Percentiles rank a stretch among this genome's conserved stretches.
These are phyloP conservation scores for Drosophila funebris DNA, from an alignment of 1,140 invertebrate species.

Conservation along the genomic window DNA sequence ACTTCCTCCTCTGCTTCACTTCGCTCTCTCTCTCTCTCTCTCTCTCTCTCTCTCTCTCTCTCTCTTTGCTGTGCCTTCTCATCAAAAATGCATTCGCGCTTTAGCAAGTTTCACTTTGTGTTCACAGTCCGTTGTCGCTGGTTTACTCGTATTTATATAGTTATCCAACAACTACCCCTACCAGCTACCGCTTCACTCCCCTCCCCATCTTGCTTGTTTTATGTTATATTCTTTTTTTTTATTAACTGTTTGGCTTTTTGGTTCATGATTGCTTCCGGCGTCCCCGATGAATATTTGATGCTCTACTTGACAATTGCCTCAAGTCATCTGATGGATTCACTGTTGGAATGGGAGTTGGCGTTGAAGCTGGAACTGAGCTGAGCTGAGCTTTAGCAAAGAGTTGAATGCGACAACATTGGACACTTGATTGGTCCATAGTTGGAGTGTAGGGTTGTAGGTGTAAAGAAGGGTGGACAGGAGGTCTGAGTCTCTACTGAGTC, in stretches of 20 bases:
- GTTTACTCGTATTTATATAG: conserved; percentile 11
- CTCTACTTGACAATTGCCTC: conserved; percentile 13
- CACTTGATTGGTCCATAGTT: conserved; percentile 32
- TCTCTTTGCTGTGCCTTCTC: background rate
- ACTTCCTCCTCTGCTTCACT: background rate
- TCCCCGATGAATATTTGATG: conserved; percentile 32
- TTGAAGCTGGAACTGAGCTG: conserved; percentile 6
- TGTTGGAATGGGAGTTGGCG: background rate
- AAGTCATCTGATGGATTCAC: background rate
- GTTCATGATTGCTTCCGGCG: conserved; percentile 4
- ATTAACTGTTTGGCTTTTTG: conserved; percentile 2
- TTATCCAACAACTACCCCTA: no score
- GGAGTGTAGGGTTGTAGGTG: background rate
- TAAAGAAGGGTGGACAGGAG: background rate
- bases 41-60: background rate
- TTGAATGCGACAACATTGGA: conserved; percentile 11
- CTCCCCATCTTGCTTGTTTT: background rate
- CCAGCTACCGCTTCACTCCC: background rate
- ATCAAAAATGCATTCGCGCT: conserved; percentile 30
- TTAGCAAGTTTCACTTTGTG: conserved; percentile 12
- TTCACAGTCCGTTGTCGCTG: background rate
- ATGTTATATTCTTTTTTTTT: background rate
- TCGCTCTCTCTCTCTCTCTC: background rate
- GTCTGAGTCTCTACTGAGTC: background rate
- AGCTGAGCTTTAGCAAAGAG: conserved; percentile 11